Conservation (phyloP, 2,888 invertebrate genomes). For the Andrena minutula region DNA sequence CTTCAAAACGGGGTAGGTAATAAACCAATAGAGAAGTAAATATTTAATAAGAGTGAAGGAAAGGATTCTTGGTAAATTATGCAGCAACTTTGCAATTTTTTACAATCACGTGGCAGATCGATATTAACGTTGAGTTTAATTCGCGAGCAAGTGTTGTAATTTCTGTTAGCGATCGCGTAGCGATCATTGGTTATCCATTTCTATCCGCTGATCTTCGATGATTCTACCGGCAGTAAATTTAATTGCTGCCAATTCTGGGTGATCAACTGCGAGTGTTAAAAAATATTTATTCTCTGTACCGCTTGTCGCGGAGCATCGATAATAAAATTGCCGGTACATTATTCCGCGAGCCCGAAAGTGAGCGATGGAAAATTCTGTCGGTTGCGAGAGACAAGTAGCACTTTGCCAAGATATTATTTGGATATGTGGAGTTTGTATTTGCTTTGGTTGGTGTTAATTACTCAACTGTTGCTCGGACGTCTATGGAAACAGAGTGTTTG, state of each 20-base stretch:
- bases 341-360: not conserved
- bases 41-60: too few species aligned
- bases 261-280: slow-evolving; percentile 17
- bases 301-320: not conserved
- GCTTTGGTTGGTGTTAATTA: not conserved
- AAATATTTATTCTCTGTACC: slow-evolving; percentile 30
- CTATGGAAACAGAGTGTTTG: not conserved
- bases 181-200: not conserved
- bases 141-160: not conserved
- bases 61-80: too few species aligned
- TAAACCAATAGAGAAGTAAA: too few species aligned
- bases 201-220: too few species aligned
- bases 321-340: slow-evolving; percentile 13
- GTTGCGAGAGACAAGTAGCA: not conserved
- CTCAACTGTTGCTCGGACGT: not conserved
- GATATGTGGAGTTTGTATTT: not conserved
- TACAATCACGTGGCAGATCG: not conserved
- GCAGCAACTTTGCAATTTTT: too few species aligned
- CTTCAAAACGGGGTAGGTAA: too few species aligned
- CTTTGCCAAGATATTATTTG: not conserved
- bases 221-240: slow-evolving; percentile 17
- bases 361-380: slow-evolving; percentile 3
- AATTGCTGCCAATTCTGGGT: slow-evolving; percentile 31
- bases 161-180: not conserved
- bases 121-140: not conserved